Evolutionary conservation across 23 tunicate species (phyloP).

Genomic region (Ascidia mentula): DNA sequence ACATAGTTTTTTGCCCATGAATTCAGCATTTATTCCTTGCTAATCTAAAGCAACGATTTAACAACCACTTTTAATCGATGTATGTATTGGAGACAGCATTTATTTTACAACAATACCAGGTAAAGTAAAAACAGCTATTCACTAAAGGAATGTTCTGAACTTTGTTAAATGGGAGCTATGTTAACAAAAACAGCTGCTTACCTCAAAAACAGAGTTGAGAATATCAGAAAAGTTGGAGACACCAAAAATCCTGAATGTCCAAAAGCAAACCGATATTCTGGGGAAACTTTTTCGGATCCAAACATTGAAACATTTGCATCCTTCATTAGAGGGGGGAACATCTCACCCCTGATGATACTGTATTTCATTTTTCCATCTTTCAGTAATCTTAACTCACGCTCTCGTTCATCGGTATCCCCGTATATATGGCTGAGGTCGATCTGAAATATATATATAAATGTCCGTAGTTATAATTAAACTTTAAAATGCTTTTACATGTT

Average conservation of each 20-base stretch:
- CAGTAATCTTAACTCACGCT: slow-evolving; percentile 17
- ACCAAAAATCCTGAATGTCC: slow-evolving; percentile 41
- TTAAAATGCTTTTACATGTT: too few species aligned
- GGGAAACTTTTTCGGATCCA: background rate
- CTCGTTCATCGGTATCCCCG: slow-evolving; percentile 35
- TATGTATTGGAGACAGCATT: too few species aligned
- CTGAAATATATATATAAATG: too few species aligned
- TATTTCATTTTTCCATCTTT: slow-evolving; percentile 45
- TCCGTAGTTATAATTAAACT: too few species aligned
- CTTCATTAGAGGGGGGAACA: slow-evolving; percentile 31
- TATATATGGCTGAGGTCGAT: slow-evolving; percentile 46
- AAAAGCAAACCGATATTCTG: slow-evolving; percentile 22
- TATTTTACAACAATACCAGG: too few species aligned
- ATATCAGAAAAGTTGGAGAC: slow-evolving; percentile 45
- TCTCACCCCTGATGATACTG: slow-evolving; percentile 36
- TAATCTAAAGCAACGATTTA: too few species aligned
- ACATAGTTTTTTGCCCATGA: too few species aligned
- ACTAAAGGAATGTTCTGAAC: too few species aligned
- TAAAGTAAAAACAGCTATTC: too few species aligned
- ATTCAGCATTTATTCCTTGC: too few species aligned
- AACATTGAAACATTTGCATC: slow-evolving; percentile 19
- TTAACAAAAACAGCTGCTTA: background rate
- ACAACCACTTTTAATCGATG: too few species aligned
- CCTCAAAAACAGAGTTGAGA: slow-evolving; percentile 43
- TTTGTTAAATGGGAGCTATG: background rate